A percentile compares a stretch with the other conserved stretches of the same genome.
Conservation (phyloP, 2,888 invertebrate species). For the Ochropacha duplaris region DNA sequence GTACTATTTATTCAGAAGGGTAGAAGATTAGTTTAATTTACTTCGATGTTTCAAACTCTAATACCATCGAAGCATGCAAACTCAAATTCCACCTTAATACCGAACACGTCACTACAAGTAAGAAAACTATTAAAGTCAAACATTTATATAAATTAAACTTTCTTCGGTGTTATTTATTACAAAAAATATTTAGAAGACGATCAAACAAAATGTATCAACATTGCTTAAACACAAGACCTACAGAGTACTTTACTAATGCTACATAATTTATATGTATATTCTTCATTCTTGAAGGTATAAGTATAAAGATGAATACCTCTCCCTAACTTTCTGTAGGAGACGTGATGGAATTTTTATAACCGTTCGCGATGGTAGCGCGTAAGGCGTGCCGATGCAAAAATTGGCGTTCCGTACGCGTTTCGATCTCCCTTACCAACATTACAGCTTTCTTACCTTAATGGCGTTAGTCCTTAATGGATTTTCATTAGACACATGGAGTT, state of each 20-base stretch:
- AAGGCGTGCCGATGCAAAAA: constrained; percentile 47
- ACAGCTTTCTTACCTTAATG: background rate
- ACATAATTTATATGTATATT: background rate
- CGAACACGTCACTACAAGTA: too few relatives aligned
- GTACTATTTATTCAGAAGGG: background rate
- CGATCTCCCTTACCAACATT: background rate
- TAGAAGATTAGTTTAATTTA: background rate
- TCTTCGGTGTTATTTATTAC: too few relatives aligned
- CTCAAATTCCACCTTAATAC: background rate
- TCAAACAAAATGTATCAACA: too few relatives aligned
- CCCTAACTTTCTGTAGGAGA: background rate
- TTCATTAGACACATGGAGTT: too few relatives aligned
- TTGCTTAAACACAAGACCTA: too few relatives aligned
- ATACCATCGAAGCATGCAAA: too few relatives aligned
- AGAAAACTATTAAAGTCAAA: too few relatives aligned
- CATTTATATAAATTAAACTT: too few relatives aligned
- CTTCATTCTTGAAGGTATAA: background rate
- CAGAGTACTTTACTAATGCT: background rate
- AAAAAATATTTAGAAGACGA: too few relatives aligned
- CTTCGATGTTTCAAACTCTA: background rate
- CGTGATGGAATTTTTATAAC: constrained; percentile 44
- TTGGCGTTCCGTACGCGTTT: constrained; percentile 33
- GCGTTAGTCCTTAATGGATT: background rate
- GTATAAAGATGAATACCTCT: background rate
- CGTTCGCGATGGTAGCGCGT: constrained; percentile 18